Percentiles rank a stretch among this genome's conserved stretches.
phyloP scores from a whole-genome alignment of 2,888 invertebrate species.

The Drosophila limbata region DNA sequence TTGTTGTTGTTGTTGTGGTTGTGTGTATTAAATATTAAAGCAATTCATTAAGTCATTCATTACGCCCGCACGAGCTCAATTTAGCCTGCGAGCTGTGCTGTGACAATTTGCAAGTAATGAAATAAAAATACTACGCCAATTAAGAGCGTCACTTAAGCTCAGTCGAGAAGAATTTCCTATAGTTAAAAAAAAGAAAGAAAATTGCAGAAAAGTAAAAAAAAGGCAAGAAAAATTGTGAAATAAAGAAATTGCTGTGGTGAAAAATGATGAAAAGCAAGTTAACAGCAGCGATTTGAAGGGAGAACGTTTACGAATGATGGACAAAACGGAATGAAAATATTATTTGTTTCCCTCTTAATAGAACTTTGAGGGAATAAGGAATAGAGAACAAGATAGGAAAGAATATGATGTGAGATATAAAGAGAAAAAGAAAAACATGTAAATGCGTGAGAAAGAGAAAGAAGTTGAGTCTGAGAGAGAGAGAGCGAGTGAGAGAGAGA shows the following conservation, averaged over 20 bases:
- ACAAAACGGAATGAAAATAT: not conserved
- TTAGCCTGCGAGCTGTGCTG: slow-evolving; percentile 4
- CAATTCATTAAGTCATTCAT: slow-evolving; percentile 32
- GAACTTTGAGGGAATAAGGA: not conserved
- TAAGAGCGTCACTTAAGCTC: slow-evolving; percentile 11
- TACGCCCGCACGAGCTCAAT: slow-evolving; percentile 10
- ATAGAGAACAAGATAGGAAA: not conserved
- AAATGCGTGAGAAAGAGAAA: no score
- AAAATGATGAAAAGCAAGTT: not conserved
- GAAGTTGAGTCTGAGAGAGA: no score
- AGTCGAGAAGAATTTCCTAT: not conserved
- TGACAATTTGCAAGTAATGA: slow-evolving; percentile 11
- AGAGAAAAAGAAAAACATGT: not conserved
- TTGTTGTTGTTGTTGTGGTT: not conserved
- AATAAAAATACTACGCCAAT: slow-evolving; percentile 13
- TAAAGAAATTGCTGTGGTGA: not conserved
- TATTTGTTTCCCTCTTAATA: no score
- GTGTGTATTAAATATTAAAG: slow-evolving; percentile 24
- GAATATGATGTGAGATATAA: not conserved
- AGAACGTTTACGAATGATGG: not conserved
- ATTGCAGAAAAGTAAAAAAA: not conserved
- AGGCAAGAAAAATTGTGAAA: not conserved
- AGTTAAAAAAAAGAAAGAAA: not conserved
- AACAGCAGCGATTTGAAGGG: not conserved
- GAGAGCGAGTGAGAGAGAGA: no score